Base-by-base conservation (phyloP, 2,888 invertebrate species). In the Dendrolimus houi region DNA sequence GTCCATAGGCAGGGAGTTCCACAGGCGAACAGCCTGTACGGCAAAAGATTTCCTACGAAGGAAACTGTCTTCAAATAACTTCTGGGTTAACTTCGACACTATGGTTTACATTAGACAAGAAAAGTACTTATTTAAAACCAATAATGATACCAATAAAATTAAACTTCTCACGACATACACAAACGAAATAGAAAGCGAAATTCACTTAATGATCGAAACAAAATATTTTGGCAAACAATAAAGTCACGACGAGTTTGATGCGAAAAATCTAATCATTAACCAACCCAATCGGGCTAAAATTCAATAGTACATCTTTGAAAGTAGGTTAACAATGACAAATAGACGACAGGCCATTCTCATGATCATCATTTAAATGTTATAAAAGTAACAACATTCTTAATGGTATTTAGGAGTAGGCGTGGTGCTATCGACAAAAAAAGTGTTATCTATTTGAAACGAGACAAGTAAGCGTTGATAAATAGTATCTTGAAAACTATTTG, bases 251-350 rank as follows among this genome's bases (percentile, higher is more conserved):
- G 47, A 47, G 47, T 10, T 47, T 47, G 47, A 9, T 8, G 47
- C 47, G 47, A 67, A 68, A 67, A 64, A 74, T 72, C 68, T 67
- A 67, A 77, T 74, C 77, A 81, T 82, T 81, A 80, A 69, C 68
- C 72, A 74, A 3, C 10, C 68, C 73, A 67, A 66, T 55, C 58
- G 59, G 64, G 60, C 67, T 64, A 67, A 72, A 69, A 68, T 55
- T 47, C n/a, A 56, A 58, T 56, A 58, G 69, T 64, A 73, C 69
- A 68, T 61, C 64, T 62, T 68, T 60, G 69, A 75, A 83, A 77
- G 74, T 80, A 62, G 82, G 81, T 74, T 74, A 77, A 72, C 75
- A 71, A 75, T 76, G 79, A 81, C 74, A 75, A 80, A 81, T 79
- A 73, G 74, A 71, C 63, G 70, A 74, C 67, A 71, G 65, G 62